A percentile compares a stretch with the other conserved stretches of the same genome.
These are phyloP conservation scores for Oxygymnocypris stewartii DNA, from an alignment of 2,113 vertebrate species.

Conservation along the genomic window DNA sequence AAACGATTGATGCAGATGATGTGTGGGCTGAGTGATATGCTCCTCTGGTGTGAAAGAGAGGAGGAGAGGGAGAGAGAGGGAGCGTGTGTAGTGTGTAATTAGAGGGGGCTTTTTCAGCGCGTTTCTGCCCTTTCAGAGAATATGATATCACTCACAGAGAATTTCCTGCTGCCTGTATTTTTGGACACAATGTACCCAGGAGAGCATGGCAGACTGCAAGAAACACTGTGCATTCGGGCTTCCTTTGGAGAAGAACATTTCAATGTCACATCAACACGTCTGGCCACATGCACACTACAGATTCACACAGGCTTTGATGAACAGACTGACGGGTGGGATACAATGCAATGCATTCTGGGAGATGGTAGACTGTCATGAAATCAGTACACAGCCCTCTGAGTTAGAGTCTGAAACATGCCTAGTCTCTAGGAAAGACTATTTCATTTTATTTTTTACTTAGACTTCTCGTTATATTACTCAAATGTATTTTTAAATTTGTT, in stretches of 20 bases:
- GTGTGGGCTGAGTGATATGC: constrained; percentile 58
- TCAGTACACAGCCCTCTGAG: neutral
- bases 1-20: constrained; percentile 59
- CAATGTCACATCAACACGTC: constrained; percentile 31
- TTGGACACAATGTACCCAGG: constrained; percentile 55
- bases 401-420: neutral
- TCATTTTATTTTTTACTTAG: neutral
- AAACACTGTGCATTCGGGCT: constrained; percentile 34
- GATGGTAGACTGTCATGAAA: constrained; percentile 11
- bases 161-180: constrained; percentile 60
- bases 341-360: neutral
- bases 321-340: constrained; percentile 13
- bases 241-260: constrained; percentile 22
- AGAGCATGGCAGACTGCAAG: constrained; percentile 50
- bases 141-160: constrained; percentile 54
- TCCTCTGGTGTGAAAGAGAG: constrained; percentile 48
- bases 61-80: constrained; percentile 49
- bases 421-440: neutral
- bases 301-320: neutral
- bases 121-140: constrained; percentile 48
- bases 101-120: constrained; percentile 46
- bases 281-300: constrained; percentile 9
- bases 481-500: neutral
- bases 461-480: neutral
- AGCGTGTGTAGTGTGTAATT: constrained; percentile 54